These are phyloP conservation scores for Drosophila peninsularis DNA, from an alignment of 2,888 invertebrate species.

Conservation along the genomic window DNA sequence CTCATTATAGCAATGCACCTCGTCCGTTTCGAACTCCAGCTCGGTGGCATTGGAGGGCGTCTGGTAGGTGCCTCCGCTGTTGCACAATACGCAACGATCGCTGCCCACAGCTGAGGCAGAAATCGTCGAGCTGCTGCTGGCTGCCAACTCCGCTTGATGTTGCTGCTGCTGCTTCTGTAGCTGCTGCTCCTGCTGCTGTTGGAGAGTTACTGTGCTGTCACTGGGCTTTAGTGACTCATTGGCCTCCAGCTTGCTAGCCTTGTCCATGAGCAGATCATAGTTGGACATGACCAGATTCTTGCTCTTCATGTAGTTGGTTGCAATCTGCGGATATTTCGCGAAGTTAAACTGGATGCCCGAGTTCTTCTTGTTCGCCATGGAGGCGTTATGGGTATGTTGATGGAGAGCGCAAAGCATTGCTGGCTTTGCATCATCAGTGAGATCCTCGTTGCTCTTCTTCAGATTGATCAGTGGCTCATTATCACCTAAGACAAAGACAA, in stretches of 20 bases:
- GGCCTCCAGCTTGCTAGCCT: slow-evolving; percentile 81
- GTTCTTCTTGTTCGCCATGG: slow-evolving; percentile 81
- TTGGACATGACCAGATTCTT: slow-evolving; percentile 87
- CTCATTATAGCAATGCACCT: slow-evolving; percentile 72
- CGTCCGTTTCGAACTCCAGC: slow-evolving; percentile 86
- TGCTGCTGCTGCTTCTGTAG: slow-evolving; percentile 2
- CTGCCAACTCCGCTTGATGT: slow-evolving; percentile 46
- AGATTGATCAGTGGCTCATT: slow-evolving; percentile 89
- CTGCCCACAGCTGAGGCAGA: slow-evolving; percentile 71
- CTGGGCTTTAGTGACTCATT: slow-evolving; percentile 59
- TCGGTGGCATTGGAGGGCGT: slow-evolving; percentile 93
- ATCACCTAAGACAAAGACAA: slow-evolving; percentile 90
- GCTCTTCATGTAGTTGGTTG: slow-evolving; percentile 90
- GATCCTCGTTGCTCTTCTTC: slow-evolving; percentile 85
- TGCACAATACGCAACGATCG: slow-evolving; percentile 86
- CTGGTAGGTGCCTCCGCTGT: slow-evolving; percentile 86
- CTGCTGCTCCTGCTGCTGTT: slow-evolving; percentile 36
- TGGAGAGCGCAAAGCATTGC: slow-evolving; percentile 76
- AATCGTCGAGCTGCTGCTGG: slow-evolving; percentile 67
- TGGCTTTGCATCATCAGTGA: slow-evolving; percentile 54
- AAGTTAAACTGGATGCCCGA: slow-evolving; percentile 91
- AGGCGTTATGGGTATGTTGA: slow-evolving; percentile 74
- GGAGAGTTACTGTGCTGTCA: slow-evolving; percentile 59
- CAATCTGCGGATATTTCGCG: slow-evolving; percentile 90
- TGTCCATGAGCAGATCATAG: slow-evolving; percentile 82